Base-by-base conservation (phyloP, 1,140 invertebrate genomes). In the Bombus picipes region DNA sequence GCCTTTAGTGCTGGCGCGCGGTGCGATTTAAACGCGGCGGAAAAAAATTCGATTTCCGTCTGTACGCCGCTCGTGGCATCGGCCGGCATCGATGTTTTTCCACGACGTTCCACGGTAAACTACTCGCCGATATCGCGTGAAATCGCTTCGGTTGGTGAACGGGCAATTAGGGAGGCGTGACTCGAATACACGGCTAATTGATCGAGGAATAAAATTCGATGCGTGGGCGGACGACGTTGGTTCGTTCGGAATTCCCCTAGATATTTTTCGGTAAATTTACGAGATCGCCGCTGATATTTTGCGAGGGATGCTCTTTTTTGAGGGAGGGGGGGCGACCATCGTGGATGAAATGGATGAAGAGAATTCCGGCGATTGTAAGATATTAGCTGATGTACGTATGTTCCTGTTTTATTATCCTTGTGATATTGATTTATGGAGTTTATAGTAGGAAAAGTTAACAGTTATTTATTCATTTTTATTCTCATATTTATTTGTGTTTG, bases 1-100 rank as follows among this genome's bases (percentile, higher is more conserved):
- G 18, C 47, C 18, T 53, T 2, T 6, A 53, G 47, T 53, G 47
- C 18, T 53, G 47, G 66, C 5, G 57, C 65, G 22, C 57, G 77
- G 43, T 41, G 47, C 88, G 82, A 88, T 89, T 82, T 71, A 70
- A 89, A 73, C 87, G 83, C 34, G 70, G 34, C 0, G 62, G 18
- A 34, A 32, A 37, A 68, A 66, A 66, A 53, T 85, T 89, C 87
- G 85, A 90, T 90, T 87, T 87, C 71, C 88, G 83, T 74, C 59
- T 66, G 32, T 28, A 32, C n/a, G 37, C 37, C 4, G 15, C 47
- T 15, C 4, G 5, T 13, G 37, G 41, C 13, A 53, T 53, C 47
- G 47, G 47, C 47, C 47, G 18, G 41, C 39, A 15, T 25, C 70
- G 66, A 66, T 87, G 76, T 83, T 65, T 78, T 73, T 84, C 75